Percentiles rank a stretch among this genome's conserved stretches.
These are phyloP conservation scores for Reinhardtius hippoglossoides DNA, from an alignment of 2,113 vertebrate genomes.

Conservation along the genomic window DNA sequence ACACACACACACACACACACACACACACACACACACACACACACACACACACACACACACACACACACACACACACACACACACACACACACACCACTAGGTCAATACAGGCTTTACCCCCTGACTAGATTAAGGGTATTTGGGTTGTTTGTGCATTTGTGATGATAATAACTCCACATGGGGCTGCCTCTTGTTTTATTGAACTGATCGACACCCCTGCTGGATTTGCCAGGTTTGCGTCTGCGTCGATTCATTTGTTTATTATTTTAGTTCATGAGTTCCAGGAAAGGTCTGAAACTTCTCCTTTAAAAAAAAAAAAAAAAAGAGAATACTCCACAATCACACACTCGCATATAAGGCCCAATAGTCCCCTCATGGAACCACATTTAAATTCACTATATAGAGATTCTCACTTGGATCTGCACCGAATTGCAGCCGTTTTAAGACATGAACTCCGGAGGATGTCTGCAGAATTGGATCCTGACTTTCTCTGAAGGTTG, in stretches of 20 bases:
- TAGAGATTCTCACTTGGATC: too few relatives aligned
- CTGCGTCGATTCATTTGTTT: slow-evolving; percentile 29
- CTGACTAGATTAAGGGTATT: slow-evolving; percentile 79
- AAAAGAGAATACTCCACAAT: not conserved
- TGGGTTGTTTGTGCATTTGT: slow-evolving; percentile 79
- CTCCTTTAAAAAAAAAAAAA: not conserved
- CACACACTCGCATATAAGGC: not conserved
- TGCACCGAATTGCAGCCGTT: too few relatives aligned
- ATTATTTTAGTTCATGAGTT: not conserved
- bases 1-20: not conserved
- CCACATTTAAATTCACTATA: too few relatives aligned
- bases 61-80: not conserved
- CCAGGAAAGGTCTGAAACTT: too few relatives aligned
- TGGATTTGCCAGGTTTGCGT: slow-evolving; percentile 31
- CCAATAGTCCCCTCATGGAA: too few relatives aligned
- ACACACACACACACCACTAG: slow-evolving; percentile 58
- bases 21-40: slow-evolving; percentile 6
- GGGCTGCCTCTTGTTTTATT: slow-evolving; percentile 62
- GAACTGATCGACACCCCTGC: slow-evolving; percentile 54
- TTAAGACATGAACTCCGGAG: too few relatives aligned
- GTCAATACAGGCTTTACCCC: slow-evolving; percentile 81
- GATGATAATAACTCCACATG: slow-evolving; percentile 76
- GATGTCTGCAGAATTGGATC: too few relatives aligned
- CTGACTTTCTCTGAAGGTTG: too few relatives aligned
- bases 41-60: not conserved